phyloP scores from a whole-genome alignment of 2,888 invertebrate genomes.

The Bombylius major region DNA sequence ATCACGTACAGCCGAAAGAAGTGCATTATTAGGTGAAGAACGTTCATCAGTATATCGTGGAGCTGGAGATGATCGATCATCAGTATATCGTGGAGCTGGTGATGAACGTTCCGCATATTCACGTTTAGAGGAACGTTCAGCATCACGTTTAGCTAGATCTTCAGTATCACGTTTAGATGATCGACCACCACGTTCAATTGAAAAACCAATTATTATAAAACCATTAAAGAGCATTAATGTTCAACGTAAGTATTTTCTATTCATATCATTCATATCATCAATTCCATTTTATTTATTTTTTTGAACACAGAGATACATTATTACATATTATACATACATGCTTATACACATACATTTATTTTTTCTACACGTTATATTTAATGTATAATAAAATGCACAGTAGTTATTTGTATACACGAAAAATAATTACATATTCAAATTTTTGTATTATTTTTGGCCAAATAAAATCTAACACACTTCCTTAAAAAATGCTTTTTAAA shows the following conservation, averaged over 20 bases:
- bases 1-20: slow-evolving; percentile 10
- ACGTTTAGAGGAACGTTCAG: slow-evolving; percentile 7
- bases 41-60: slow-evolving; percentile 16
- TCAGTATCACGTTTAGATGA: slow-evolving; percentile 9
- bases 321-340: too few relatives aligned
- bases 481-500: too few relatives aligned
- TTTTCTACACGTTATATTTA: too few relatives aligned
- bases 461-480: too few relatives aligned
- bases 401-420: too few relatives aligned
- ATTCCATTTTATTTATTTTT: too few relatives aligned
- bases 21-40: slow-evolving; percentile 4
- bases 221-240: slow-evolving; percentile 64
- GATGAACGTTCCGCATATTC: slow-evolving; percentile 8
- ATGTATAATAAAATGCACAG: too few relatives aligned
- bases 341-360: too few relatives aligned
- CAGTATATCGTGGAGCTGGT: slow-evolving; percentile 6
- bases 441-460: too few relatives aligned
- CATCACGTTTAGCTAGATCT: background rate
- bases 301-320: too few relatives aligned
- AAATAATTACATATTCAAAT: too few relatives aligned
- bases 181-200: slow-evolving; percentile 33
- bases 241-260: slow-evolving; percentile 54
- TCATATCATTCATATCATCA: too few relatives aligned
- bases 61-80: slow-evolving; percentile 13
- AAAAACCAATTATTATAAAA: slow-evolving; percentile 58